Percentiles rank a stretch among this genome's conserved stretches.
Evolutionary conservation across 2,888 invertebrate species (phyloP).

Genomic region (Chironomus riparius): DNA sequence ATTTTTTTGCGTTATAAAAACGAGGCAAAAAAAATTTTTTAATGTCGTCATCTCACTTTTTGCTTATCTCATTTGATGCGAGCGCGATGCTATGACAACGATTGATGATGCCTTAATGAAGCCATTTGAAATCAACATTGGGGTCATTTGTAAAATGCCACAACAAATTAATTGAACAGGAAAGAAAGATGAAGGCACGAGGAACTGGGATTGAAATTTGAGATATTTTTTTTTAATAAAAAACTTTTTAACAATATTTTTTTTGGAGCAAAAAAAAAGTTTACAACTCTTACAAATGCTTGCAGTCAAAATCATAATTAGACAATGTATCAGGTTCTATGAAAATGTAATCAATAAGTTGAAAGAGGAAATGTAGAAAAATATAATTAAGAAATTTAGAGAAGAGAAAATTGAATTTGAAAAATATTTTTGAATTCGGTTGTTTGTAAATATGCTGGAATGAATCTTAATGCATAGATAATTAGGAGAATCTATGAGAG

Average conservation of each 20-base stretch:
- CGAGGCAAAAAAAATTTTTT: no score
- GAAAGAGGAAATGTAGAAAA: background rate
- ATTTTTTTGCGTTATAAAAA: no score
- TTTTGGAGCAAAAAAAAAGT: no score
- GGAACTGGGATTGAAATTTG: background rate
- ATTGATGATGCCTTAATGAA: background rate
- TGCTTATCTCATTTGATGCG: background rate
- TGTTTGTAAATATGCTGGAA: no score
- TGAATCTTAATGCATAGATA: no score
- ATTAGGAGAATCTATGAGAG: no score
- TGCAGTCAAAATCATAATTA: conserved; percentile 11
- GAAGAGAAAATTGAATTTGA: no score
- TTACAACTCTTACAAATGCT: background rate
- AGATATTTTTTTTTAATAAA: background rate
- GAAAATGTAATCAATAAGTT: no score
- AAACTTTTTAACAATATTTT: no score
- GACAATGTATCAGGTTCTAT: background rate
- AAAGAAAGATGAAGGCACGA: background rate
- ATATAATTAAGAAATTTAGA: no score
- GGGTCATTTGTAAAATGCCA: background rate
- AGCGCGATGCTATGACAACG: background rate
- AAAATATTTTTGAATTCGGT: no score
- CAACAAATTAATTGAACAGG: background rate
- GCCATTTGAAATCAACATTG: background rate
- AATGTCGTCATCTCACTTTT: no score